Evolutionary conservation across 1,140 invertebrate species (phyloP), one percentile per base, ranked within the genome.

Genomic region (Drosophila pseudoobscura): DNA sequence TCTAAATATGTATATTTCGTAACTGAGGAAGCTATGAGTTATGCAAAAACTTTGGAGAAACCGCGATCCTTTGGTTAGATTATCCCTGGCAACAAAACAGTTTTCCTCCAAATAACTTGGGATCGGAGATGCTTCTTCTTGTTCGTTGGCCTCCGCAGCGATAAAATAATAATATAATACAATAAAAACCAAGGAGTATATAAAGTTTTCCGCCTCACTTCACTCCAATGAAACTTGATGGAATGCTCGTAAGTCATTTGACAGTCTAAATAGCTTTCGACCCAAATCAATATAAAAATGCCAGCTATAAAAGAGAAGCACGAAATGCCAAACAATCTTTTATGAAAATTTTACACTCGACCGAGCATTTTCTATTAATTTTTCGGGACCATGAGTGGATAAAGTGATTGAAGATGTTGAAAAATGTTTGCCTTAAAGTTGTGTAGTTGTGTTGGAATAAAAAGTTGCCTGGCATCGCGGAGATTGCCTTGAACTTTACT

Each of bases 311-410:
- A 56, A 76, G 59, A 29, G 35, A 9, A 49, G 31, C 22, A 50
- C 31, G 15, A 39, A 64, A 31, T 9, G 2, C 8, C 8, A 31
- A 31, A 7, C 43, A 22, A 57, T 35, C 26, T 47, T 54, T 53
- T 11, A 31, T 50, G n/a, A 46, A 51, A 17, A 77, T 69, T 80
- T 77, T 51, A 47, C 80, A 77, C 64, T 47, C 77, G 62, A 66
- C 43, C 80, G 64, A 46, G 26, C 50, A 47, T 45, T 29, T 80
- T 70, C 68, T 73, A 85, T 85, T 85, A 74, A 70, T 66, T 75
- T 75, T 58, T 17, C 15, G 8, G 54, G 5, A 43, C 15, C 45
- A n/a, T 26, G 11, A 41, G n/a, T 47, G 22, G 45, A 44, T 47
- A 46, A 50, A 50, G 22, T 54, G 55, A 63, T 55, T 71, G 49